Evolutionary conservation across 92 coral and sea anemone species (phyloP), one percentile per base, ranked within the genome.

Genomic region (Paramuricea clavata): DNA sequence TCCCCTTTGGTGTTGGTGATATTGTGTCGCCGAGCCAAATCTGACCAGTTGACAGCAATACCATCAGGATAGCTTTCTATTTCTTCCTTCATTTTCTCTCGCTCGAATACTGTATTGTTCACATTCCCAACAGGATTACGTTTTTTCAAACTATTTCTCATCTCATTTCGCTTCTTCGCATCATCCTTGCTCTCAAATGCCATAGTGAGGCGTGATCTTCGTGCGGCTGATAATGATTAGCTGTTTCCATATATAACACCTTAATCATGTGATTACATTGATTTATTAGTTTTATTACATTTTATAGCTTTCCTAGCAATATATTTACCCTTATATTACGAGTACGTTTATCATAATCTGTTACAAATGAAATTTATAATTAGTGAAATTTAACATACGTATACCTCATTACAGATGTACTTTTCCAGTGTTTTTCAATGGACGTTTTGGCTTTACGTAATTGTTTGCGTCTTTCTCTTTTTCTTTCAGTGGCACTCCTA

Each of bases 1-100:
- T 93, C 86, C 23, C 95, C 95, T 41, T 44, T 80, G 43, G 44
- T 87, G 84, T 93, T 93, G 68, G 56, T 87, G 28, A 93, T 89
- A 19, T 81, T 28, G 39, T 78, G 83, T 25, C 77, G 44, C 50
- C 87, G 62, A 13, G 90, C 94, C 36, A 88, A 74, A 35, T 56
- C 90, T 9, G 90, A 52, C 94, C 92, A 92, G 78, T 92, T 92
- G 26, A 92, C 93, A 50, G 65, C 87, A 4, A 60, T 81, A 27
- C 88, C n/a, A n/a, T n/a, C n/a, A n/a, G n/a, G n/a, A n/a, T n/a
- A n/a, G n/a, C n/a, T n/a, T n/a, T n/a, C n/a, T 93, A 93, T 91
- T 72, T 90, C 92, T 64, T 60, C 34, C 33, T 62, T 91, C 67
- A 83, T 49, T 0, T 76, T 80, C 11, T 78, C 83, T 69, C 81